Evolutionary conservation across 2,113 vertebrate genomes (phyloP).

Genomic region (Peromyscus californicus): DNA sequence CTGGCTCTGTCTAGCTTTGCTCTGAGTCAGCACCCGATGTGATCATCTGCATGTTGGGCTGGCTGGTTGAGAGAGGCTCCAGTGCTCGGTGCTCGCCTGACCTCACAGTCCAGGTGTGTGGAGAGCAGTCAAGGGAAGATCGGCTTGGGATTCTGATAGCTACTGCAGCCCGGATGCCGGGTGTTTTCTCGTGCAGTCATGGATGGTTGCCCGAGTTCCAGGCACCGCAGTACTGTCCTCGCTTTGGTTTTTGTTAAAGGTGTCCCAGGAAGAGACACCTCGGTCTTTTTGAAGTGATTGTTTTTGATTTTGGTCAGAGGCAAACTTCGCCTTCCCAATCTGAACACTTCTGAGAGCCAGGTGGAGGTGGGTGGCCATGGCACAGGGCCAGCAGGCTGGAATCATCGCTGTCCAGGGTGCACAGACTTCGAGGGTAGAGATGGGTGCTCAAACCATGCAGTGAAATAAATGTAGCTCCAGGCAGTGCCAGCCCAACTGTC

Average conservation of each 20-base stretch:
- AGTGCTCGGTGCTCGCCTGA: no score
- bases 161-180: accelerated
- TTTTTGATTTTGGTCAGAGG: not conserved
- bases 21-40: not conserved
- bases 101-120: accelerated
- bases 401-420: not conserved
- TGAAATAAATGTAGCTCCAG: not conserved
- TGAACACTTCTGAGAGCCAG: not conserved
- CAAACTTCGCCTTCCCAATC: not conserved
- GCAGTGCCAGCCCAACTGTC: not conserved
- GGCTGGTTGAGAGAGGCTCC: not conserved
- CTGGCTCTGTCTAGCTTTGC: not conserved
- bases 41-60: accelerated
- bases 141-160: accelerated
- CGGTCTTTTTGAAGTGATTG: not conserved
- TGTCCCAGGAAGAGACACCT: accelerated
- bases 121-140: accelerated
- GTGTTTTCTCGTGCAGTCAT: accelerated
- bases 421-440: not conserved
- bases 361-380: not conserved
- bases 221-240: accelerated
- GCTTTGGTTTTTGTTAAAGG: accelerated
- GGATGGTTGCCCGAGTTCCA: not conserved
- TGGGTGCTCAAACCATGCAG: not conserved
- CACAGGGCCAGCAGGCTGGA: accelerated